Percentiles rank a stretch among this genome's conserved stretches.
Conservation (phyloP, 2,113 vertebrate genomes). For the Neogobius melanostomus region DNA sequence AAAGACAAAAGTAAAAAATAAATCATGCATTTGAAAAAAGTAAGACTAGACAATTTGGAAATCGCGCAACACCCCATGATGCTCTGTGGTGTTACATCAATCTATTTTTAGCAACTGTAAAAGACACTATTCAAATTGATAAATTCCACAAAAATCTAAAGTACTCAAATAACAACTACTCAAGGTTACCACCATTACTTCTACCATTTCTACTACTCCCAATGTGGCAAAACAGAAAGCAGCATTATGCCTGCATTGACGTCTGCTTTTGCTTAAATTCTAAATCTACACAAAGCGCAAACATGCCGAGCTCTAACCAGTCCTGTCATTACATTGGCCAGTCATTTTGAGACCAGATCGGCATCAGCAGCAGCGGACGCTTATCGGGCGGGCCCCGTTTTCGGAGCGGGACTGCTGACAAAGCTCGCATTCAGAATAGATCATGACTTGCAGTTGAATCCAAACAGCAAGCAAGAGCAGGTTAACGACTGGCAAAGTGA, state of each 20-base stretch:
- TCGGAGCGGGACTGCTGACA: conserved; percentile 66
- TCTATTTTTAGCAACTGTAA: too few species aligned
- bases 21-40: too few species aligned
- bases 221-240: not conserved
- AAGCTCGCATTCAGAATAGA: conserved; percentile 66
- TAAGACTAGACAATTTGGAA: too few species aligned
- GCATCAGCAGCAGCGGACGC: conserved; percentile 59
- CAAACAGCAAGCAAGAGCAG: conserved; percentile 24
- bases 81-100: too few species aligned
- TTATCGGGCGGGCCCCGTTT: conserved; percentile 66
- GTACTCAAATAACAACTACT: too few species aligned
- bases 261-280: not conserved
- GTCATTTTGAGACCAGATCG: conserved; percentile 61
- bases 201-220: not conserved
- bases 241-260: not conserved
- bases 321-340: conserved; percentile 47
- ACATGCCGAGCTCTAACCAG: conserved; percentile 6
- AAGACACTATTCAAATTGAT: too few species aligned
- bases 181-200: not conserved
- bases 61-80: too few species aligned
- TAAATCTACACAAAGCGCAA: not conserved
- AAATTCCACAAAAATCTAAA: too few species aligned
- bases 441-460: conserved; percentile 64
- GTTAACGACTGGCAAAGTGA: conserved; percentile 40
- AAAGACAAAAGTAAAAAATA: too few species aligned